Percentiles rank a stretch among this genome's conserved stretches.
Evolutionary conservation across 1,140 invertebrate species (phyloP).

Genomic region (Brachionus manjavacas): DNA sequence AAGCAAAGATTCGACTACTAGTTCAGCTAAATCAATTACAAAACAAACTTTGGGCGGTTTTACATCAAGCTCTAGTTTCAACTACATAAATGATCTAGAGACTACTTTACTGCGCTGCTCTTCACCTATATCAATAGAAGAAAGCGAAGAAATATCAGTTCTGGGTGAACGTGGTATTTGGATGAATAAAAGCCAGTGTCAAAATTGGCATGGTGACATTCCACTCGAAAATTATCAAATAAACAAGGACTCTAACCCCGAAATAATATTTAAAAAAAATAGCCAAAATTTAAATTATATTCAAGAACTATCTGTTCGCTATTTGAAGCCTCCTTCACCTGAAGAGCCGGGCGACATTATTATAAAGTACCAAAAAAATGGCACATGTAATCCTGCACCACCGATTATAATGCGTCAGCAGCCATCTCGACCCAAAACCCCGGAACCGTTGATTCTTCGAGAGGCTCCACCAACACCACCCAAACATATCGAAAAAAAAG

Average conservation of each 20-base stretch:
- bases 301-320: conserved; percentile 33
- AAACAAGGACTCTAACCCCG: conserved; percentile 4
- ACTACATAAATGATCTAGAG: conserved; percentile 12
- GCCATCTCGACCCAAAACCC: background rate
- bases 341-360: conserved; percentile 24
- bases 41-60: background rate
- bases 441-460: conserved; percentile 1
- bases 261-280: background rate
- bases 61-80: background rate
- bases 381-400: background rate
- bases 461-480: conserved; percentile 27
- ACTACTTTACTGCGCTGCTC: background rate
- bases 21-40: background rate
- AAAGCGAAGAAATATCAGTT: background rate
- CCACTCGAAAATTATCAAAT: conserved; percentile 20
- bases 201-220: background rate
- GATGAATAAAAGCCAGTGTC: background rate
- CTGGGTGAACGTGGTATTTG: conserved; percentile 2
- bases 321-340: conserved; percentile 35
- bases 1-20: background rate
- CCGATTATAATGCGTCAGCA: conserved; percentile 36
- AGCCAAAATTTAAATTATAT: background rate
- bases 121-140: background rate
- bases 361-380: background rate
- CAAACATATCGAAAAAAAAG: background rate